Evolutionary conservation across 1,140 invertebrate genomes (phyloP), one percentile per base, ranked within the genome.

Genomic region (Drosophila equinoxialis): DNA sequence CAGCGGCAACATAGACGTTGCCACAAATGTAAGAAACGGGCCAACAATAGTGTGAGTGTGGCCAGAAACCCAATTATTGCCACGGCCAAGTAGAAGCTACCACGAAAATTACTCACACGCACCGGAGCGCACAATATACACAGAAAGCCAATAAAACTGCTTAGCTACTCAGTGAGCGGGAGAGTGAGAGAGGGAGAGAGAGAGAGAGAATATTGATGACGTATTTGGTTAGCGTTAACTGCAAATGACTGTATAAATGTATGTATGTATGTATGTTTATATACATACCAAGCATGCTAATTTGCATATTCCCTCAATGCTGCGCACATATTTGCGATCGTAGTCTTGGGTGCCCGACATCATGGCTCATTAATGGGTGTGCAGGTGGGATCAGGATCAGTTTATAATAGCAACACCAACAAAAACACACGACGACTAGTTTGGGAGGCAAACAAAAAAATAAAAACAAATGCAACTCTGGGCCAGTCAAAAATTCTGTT

Each of bases 101-200:
- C 82, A 0, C 82, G 82, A 72, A 86, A 86, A 33, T 86, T 86
- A 67, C 83, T 86, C 64, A 86, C 66, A 35, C 71, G 65, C 51
- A 86, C 82, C 61, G 82, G 74, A 5, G 83, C 84, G 75, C 82
- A 86, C 23, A 71, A 65, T 20, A 86, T 87, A 76, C 83, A 86
- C 26, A 86, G 69, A 11, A 82, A 71, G 8, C 82, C 82, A 7
- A 86, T 55, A 17, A 86, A 82, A 48, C 68, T 80, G 67, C 82
- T 79, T 13, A 86, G 67, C 82, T 86, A 8, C 17, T 3, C 20
- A 63, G 41, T 2, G 26, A 10, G 11, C 7, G 17, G 6, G 10
- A 1, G 8, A 10, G 8, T 17, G 0, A 26, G 13, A 61, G 26
- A 35, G 13, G 57, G 26, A 35, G 20, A 26, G 11, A 23, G 13